These are phyloP conservation scores for Chrysolina americana DNA, from an alignment of 2,888 invertebrate genomes.

Conservation along the genomic window DNA sequence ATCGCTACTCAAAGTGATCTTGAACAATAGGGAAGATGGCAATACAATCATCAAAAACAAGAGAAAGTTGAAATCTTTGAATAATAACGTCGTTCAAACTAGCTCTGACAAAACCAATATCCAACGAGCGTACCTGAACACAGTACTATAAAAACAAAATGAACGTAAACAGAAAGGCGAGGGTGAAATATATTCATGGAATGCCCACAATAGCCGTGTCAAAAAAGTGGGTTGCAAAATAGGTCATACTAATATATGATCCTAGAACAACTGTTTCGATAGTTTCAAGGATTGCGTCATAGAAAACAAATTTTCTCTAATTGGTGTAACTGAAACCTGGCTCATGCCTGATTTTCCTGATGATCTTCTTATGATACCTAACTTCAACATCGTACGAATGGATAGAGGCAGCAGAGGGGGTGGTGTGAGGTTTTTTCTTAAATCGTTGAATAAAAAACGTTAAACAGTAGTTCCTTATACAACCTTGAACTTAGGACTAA, in stretches of 20 bases:
- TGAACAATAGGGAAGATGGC: no score
- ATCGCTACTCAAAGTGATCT: no score
- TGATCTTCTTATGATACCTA: neutral
- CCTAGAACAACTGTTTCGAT: constrained; percentile 3
- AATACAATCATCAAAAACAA: no score
- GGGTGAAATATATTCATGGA: constrained; percentile 9
- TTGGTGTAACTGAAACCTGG: constrained; percentile 6
- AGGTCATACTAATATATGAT: constrained; percentile 10
- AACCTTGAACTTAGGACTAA: no score
- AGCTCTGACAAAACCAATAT: no score
- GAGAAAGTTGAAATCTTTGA: no score
- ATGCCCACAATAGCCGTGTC: constrained; percentile 11
- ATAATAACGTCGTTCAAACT: no score
- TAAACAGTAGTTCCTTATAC: no score
- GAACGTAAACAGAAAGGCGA: constrained; percentile 8
- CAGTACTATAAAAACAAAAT: constrained; percentile 6
- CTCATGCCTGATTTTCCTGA: neutral
- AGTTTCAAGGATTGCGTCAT: constrained; percentile 4
- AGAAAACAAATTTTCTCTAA: constrained; percentile 8
- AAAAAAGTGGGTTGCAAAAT: constrained; percentile 23
- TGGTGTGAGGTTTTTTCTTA: neutral
- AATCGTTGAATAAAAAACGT: neutral
- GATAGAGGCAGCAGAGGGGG: constrained; percentile 4
- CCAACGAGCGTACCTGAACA: constrained; percentile 22
- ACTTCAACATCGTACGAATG: neutral